Conservation (phyloP, 2,797 vertebrate species). For the Acanthis flammea region DNA sequence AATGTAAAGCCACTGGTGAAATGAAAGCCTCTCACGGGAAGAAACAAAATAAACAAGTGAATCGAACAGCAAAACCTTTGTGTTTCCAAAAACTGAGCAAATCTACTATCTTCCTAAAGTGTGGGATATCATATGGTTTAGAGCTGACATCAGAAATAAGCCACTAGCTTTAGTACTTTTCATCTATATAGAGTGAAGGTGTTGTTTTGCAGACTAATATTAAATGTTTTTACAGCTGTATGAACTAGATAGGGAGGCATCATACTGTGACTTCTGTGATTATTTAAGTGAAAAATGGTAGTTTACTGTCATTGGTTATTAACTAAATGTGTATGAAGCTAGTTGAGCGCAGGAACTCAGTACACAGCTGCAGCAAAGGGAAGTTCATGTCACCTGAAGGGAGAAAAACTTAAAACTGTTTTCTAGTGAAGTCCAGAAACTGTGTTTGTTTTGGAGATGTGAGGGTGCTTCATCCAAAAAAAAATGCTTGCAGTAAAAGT, state of each 20-base stretch:
- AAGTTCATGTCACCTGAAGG: background rate
- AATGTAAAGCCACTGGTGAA: background rate
- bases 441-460: background rate
- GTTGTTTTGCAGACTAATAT: background rate
- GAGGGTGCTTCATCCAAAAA: background rate
- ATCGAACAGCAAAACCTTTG: background rate
- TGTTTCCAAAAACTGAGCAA: background rate
- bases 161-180: background rate
- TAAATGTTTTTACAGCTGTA: background rate
- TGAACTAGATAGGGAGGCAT: background rate
- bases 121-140: background rate
- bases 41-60: rapidly evolving
- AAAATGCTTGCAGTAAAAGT: background rate
- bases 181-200: background rate
- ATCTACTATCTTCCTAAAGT: background rate
- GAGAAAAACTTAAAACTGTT: background rate
- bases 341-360: rapidly evolving
- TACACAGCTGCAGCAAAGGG: background rate
- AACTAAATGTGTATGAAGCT: background rate
- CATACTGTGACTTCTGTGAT: background rate
- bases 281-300: background rate
- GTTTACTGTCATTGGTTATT: background rate
- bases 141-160: background rate
- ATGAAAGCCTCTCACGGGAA: rapidly evolving
- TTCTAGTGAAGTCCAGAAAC: background rate